phyloP scores from a whole-genome alignment of 2,797 vertebrate species.

The Carduelis carduelis region DNA sequence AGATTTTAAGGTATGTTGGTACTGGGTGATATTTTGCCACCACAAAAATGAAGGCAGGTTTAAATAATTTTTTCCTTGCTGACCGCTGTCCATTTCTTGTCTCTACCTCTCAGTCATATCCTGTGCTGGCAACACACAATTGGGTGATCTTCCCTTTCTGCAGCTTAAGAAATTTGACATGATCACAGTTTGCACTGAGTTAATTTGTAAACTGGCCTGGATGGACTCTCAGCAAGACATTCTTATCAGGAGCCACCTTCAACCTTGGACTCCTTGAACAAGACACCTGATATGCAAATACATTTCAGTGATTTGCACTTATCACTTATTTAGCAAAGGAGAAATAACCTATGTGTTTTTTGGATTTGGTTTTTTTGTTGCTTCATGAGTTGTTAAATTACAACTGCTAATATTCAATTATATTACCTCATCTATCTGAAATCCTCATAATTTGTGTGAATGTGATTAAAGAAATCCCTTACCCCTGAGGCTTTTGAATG shows the following conservation, averaged over 20 bases:
- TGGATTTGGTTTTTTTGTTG: neutral
- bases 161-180: neutral
- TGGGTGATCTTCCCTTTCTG: neutral
- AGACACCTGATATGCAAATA: neutral
- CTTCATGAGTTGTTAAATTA: neutral
- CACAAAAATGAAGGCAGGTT: neutral
- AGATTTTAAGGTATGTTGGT: neutral
- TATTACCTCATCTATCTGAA: neutral
- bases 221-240: neutral
- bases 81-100: neutral
- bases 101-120: neutral
- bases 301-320: neutral
- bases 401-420: neutral
- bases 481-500: conserved; percentile 3
- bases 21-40: neutral
- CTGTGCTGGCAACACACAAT: neutral
- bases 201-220: neutral
- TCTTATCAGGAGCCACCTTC: neutral
- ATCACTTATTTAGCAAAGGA: neutral
- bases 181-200: neutral
- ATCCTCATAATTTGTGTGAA: neutral
- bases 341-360: neutral
- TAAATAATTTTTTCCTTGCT: neutral
- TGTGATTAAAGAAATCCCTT: conserved; percentile 25
- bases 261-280: neutral